phyloP scores from a whole-genome alignment of 1,140 invertebrate species.

The Procambarus virginalis region DNA sequence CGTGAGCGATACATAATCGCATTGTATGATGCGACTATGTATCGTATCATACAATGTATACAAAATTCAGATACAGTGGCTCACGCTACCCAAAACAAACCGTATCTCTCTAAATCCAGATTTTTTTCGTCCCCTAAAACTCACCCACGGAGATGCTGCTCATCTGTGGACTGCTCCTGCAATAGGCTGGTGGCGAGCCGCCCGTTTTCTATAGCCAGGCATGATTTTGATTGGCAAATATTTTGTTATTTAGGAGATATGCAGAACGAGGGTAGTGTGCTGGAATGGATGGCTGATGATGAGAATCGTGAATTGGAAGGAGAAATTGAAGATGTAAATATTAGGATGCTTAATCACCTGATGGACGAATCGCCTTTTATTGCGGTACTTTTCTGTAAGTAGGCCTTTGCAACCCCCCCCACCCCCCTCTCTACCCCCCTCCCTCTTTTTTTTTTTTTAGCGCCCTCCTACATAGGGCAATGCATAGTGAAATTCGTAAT shows the following conservation, averaged over 20 bases:
- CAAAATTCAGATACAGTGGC: too few relatives aligned
- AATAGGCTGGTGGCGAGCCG: constrained; percentile 35
- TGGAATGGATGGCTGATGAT: constrained; percentile 95
- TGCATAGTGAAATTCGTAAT: too few relatives aligned
- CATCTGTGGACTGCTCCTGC: not conserved
- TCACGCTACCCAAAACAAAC: too few relatives aligned
- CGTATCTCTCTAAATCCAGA: too few relatives aligned
- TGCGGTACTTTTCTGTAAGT: constrained; percentile 94
- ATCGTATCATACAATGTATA: too few relatives aligned
- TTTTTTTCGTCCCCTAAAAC: not conserved
- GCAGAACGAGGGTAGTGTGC: constrained; percentile 88
- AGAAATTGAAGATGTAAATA: constrained; percentile 94
- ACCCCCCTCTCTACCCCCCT: too few relatives aligned
- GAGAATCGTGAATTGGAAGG: constrained; percentile 94
- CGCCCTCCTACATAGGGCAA: too few relatives aligned
- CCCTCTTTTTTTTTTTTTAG: too few relatives aligned
- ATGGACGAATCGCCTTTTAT: constrained; percentile 90
- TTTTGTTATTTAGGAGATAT: constrained; percentile 81
- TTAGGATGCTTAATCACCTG: constrained; percentile 90
- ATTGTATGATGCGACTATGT: too few relatives aligned
- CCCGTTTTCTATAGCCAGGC: too few relatives aligned
- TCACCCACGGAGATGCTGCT: not conserved
- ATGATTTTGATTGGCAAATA: constrained; percentile 23
- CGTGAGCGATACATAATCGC: too few relatives aligned
- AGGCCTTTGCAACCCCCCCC: not conserved